These are phyloP conservation scores for Pyrocephalus nanus DNA, from an alignment of 2,797 vertebrate genomes.

Conservation along the genomic window DNA sequence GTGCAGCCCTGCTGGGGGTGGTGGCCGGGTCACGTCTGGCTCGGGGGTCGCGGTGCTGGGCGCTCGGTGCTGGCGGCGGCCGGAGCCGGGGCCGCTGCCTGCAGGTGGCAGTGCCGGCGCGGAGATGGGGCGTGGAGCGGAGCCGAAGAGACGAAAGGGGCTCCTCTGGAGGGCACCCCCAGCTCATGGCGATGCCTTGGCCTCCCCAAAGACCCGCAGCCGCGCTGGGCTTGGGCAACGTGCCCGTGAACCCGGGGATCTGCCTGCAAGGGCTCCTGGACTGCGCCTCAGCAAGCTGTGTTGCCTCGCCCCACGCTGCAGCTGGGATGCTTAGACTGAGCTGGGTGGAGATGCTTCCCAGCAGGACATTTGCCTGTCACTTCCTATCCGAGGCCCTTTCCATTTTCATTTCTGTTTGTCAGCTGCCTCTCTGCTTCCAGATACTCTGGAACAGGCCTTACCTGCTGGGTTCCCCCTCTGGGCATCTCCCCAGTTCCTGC, in stretches of 20 bases:
- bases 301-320: fast-evolving
- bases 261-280: background rate
- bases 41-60: background rate
- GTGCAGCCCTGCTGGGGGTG: background rate
- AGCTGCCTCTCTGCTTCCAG: background rate
- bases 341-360: fast-evolving
- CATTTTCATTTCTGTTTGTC: background rate
- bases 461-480: background rate
- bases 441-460: background rate
- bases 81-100: background rate
- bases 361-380: fast-evolving
- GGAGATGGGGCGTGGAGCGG: background rate
- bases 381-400: background rate
- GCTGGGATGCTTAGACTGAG: fast-evolving
- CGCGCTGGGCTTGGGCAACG: fast-evolving
- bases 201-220: fast-evolving
- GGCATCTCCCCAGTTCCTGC: fast-evolving
- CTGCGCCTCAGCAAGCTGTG: fast-evolving
- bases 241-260: fast-evolving
- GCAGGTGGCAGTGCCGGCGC: slow-evolving; percentile 21
- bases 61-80: background rate
- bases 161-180: background rate
- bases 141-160: fast-evolving
- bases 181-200: fast-evolving
- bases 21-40: too few species aligned